Conservation (phyloP, 2,113 vertebrate species). For the Gallinago undulata region DNA sequence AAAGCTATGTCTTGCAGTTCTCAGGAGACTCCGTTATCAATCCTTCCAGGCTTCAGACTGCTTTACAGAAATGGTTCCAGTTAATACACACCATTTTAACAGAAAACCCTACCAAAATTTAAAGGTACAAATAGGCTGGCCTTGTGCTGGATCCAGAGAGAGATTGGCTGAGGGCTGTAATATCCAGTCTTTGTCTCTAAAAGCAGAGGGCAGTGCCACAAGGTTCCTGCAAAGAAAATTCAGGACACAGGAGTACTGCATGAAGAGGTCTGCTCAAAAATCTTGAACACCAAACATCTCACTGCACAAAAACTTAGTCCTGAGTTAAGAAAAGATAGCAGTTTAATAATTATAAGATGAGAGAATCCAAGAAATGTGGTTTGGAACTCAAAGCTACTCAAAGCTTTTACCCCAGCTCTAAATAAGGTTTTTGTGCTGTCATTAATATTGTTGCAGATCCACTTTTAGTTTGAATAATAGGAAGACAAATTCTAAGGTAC, state of each 20-base stretch:
- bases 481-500: neutral
- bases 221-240: neutral
- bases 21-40: neutral
- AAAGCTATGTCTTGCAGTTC: neutral
- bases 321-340: neutral
- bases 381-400: neutral
- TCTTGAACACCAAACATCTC: neutral
- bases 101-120: neutral
- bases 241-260: neutral
- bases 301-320: neutral
- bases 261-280: neutral
- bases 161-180: neutral
- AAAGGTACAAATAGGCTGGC: neutral
- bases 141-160: neutral
- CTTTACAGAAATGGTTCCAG: neutral
- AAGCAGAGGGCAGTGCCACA: neutral
- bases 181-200: neutral
- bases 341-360: neutral
- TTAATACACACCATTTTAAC: neutral
- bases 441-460: neutral
- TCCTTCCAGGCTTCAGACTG: neutral
- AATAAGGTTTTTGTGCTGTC: neutral
- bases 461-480: neutral
- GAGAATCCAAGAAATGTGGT: neutral
- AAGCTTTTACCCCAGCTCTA: neutral